phyloP scores from a whole-genome alignment of 2,797 vertebrate species.

The Mormyrops attenuatus region DNA sequence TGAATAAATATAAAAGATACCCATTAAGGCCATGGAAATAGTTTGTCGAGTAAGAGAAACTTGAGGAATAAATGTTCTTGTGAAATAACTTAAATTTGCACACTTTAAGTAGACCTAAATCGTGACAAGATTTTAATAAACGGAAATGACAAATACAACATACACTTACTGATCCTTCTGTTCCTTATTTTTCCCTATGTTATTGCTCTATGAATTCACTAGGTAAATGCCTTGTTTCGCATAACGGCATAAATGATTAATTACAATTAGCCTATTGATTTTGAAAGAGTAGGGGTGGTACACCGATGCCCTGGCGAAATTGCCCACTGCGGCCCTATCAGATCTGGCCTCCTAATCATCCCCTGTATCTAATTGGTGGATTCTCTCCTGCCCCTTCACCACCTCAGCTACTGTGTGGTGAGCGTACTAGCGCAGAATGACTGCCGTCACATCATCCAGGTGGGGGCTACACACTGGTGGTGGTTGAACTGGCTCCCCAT shows the following conservation, averaged over 20 bases:
- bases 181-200: neutral
- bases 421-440: neutral
- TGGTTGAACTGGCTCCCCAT: neutral
- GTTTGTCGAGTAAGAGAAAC: neutral
- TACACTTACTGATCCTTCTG: neutral
- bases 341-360: neutral
- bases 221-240: neutral
- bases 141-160: neutral
- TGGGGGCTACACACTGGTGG: neutral
- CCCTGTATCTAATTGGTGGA: neutral
- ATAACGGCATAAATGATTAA: neutral
- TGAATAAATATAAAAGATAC: neutral
- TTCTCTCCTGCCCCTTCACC: neutral
- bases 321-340: neutral
- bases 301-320: neutral
- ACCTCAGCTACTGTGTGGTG: neutral
- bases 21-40: neutral
- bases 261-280: neutral
- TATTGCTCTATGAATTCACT: constrained; percentile 23
- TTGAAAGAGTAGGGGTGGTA: neutral
- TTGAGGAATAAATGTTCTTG: neutral
- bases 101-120: neutral
- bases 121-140: neutral
- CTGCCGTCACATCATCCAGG: neutral
- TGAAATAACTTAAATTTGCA: neutral